Evolutionary conservation across 35 echinoderm and acorn worm genomes (phyloP).

Genomic region (Amphiura filiformis): DNA sequence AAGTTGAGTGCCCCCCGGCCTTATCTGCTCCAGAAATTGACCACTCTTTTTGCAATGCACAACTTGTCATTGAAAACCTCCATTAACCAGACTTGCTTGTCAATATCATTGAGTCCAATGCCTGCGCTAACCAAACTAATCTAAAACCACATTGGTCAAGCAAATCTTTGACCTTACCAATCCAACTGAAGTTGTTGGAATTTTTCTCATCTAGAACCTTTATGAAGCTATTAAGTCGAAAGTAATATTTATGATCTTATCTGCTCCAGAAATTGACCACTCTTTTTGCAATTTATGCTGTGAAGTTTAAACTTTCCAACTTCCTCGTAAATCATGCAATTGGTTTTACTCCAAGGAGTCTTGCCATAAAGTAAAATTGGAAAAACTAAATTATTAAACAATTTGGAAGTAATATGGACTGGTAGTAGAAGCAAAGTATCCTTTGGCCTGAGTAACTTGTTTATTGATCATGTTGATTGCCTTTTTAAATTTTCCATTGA

Average conservation of each 20-base stretch:
- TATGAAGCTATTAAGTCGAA: not conserved
- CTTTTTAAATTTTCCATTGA: not conserved
- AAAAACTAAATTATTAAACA: not conserved
- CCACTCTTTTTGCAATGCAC: not conserved
- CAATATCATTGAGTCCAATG: not conserved
- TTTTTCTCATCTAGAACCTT: not conserved
- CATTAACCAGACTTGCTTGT: not conserved
- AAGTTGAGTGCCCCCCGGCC: too few relatives aligned
- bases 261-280: not conserved
- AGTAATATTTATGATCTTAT: not conserved
- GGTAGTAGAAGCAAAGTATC: not conserved
- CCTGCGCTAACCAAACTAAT: not conserved
- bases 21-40: not conserved
- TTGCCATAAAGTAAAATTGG: too few relatives aligned
- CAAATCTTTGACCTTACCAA: not conserved
- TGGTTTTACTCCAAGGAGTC: not conserved
- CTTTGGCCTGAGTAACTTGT: not conserved
- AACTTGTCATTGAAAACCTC: not conserved
- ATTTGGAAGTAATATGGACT: not conserved
- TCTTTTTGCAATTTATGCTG: not conserved
- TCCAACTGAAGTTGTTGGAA: not conserved
- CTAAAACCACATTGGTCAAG: not conserved
- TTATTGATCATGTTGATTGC: not conserved
- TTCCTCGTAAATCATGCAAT: not conserved
- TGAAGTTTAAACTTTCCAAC: not conserved